A percentile compares a stretch with the other conserved stretches of the same genome.
phyloP scores from a whole-genome alignment of 2,113 vertebrate species.

The Xyrauchen texanus region DNA sequence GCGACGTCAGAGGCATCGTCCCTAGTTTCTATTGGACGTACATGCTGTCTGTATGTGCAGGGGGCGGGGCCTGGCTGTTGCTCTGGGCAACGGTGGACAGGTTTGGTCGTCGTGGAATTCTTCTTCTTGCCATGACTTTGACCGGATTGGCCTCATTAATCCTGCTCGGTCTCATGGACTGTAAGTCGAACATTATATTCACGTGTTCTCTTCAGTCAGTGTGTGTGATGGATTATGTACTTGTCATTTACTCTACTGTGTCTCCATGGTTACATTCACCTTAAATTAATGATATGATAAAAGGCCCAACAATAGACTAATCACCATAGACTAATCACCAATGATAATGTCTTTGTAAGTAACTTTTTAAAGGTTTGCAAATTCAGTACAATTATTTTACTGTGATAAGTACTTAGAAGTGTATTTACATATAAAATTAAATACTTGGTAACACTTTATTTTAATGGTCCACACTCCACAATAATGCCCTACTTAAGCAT shows the following conservation, averaged over 20 bases:
- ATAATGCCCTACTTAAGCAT: too few relatives aligned
- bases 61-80: slow-evolving; percentile 82
- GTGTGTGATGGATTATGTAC: not conserved
- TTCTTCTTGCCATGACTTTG: slow-evolving; percentile 84
- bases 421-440: too few relatives aligned
- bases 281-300: not conserved
- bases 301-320: not conserved
- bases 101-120: slow-evolving; percentile 85
- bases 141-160: slow-evolving; percentile 85
- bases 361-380: too few relatives aligned
- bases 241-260: not conserved
- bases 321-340: not conserved
- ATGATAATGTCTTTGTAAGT: not conserved
- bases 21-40: slow-evolving; percentile 85
- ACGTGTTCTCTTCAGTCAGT: not conserved
- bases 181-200: slow-evolving; percentile 70
- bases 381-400: too few relatives aligned
- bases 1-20: slow-evolving; percentile 73
- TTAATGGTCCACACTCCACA: too few relatives aligned
- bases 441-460: too few relatives aligned
- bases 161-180: slow-evolving; percentile 85
- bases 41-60: slow-evolving; percentile 82
- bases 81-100: slow-evolving; percentile 82
- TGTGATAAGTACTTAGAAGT: too few relatives aligned
- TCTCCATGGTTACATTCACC: slow-evolving; percentile 44